Percentiles rank a stretch among this genome's conserved stretches.
phyloP scores from a whole-genome alignment of 2,113 vertebrate genomes.

The Carassius auratus region DNA sequence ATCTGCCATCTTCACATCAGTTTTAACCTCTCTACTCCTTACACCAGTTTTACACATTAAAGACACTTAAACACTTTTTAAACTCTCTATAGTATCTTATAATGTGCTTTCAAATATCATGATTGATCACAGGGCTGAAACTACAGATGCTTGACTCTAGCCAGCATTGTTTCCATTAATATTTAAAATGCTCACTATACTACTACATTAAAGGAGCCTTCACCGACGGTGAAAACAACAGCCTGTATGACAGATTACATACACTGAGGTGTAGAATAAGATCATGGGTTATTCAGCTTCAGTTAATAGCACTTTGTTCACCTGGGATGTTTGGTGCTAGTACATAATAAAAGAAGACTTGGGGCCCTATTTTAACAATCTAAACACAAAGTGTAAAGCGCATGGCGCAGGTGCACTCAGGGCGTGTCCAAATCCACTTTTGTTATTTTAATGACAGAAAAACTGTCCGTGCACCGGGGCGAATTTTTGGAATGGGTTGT shows the following conservation, averaged over 20 bases:
- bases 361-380: no score
- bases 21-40: slow-evolving; percentile 27
- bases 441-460: no score
- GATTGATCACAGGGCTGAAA: slow-evolving; percentile 24
- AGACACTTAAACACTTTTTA: slow-evolving; percentile 43
- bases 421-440: no score
- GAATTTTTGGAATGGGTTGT: no score
- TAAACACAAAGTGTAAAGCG: no score
- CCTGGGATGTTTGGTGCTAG: no score
- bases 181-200: slow-evolving; percentile 43
- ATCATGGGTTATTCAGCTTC: slow-evolving; percentile 1
- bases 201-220: slow-evolving; percentile 52
- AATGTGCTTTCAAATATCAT: slow-evolving; percentile 42
- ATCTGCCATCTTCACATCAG: slow-evolving; percentile 19
- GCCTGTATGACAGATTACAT: slow-evolving; percentile 6
- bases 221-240: slow-evolving; percentile 24
- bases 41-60: slow-evolving; percentile 34
- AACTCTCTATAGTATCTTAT: slow-evolving; percentile 41
- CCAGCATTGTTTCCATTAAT: slow-evolving; percentile 52
- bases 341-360: no score
- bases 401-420: no score
- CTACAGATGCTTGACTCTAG: slow-evolving; percentile 21
- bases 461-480: no score
- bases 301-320: no score
- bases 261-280: neutral